Conservation (phyloP, 2,113 vertebrate genomes). For the Oophaga pumilio region DNA sequence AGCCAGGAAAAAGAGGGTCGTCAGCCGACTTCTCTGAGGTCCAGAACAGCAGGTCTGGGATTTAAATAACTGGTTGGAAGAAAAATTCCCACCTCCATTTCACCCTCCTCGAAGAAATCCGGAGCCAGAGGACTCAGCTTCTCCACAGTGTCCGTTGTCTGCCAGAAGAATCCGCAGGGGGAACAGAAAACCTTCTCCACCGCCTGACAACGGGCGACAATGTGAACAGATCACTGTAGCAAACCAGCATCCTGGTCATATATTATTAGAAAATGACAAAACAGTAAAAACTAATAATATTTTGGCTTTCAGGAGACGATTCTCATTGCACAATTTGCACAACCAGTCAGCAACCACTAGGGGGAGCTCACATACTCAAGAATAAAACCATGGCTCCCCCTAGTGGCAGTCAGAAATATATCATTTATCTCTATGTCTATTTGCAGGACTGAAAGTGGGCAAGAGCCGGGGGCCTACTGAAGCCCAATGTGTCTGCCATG, state of each 20-base stretch:
- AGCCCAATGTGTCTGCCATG: too few species aligned
- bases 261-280: too few species aligned
- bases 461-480: too few species aligned
- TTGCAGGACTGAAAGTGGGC: too few species aligned
- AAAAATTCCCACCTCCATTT: constrained; percentile 68
- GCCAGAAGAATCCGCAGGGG: constrained; percentile 75
- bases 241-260: not conserved
- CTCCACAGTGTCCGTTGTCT: constrained; percentile 72
- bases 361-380: too few species aligned
- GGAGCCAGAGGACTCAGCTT: constrained; percentile 59
- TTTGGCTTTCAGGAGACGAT: too few species aligned
- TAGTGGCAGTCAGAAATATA: too few species aligned
- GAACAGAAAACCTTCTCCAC: constrained; percentile 66
- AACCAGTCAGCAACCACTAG: too few species aligned
- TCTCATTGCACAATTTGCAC: too few species aligned
- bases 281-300: too few species aligned
- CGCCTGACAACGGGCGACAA: constrained; percentile 61
- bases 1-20: not conserved
- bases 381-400: too few species aligned
- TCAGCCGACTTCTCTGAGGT: not conserved
- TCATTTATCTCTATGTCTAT: too few species aligned
- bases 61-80: not conserved
- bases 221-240: not conserved
- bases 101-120: constrained; percentile 51
- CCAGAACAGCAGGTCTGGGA: not conserved